Conservation (phyloP, 2,113 vertebrate genomes). For the Syrmaticus mikado region DNA sequence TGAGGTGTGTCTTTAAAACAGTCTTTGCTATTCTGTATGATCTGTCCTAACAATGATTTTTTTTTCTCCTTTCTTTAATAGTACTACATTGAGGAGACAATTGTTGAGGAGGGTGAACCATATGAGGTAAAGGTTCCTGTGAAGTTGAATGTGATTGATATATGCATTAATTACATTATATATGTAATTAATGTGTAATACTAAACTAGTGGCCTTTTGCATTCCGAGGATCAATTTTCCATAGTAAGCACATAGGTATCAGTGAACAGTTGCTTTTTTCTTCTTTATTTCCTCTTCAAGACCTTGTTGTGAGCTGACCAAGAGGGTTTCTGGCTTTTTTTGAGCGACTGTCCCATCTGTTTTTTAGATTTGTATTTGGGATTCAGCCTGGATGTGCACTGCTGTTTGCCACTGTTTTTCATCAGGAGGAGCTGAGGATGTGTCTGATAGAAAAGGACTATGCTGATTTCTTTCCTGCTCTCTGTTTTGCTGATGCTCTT, state of each 20-base stretch:
- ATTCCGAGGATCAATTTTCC: slow-evolving; percentile 14
- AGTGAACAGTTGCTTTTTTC: not conserved
- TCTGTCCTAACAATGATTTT: slow-evolving; percentile 65
- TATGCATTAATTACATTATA: not conserved
- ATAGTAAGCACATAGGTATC: not conserved
- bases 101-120: slow-evolving; percentile 79
- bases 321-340: not conserved
- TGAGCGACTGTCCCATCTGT: not conserved
- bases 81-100: slow-evolving; percentile 88
- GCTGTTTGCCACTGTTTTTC: not conserved
- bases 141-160: not conserved
- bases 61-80: slow-evolving; percentile 77
- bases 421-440: not conserved
- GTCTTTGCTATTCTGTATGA: not conserved
- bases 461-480: not conserved
- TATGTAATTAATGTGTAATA: not conserved
- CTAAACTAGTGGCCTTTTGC: not conserved
- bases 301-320: not conserved
- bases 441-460: not conserved
- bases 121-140: slow-evolving; percentile 83
- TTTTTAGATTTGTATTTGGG: not conserved
- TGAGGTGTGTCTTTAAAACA: not conserved
- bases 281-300: not conserved
- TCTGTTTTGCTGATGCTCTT: not conserved
- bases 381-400: not conserved